A percentile compares a stretch with the other conserved stretches of the same genome.
phyloP scores from a whole-genome alignment of 2,113 vertebrate genomes.

The Ahaetulla prasina region DNA sequence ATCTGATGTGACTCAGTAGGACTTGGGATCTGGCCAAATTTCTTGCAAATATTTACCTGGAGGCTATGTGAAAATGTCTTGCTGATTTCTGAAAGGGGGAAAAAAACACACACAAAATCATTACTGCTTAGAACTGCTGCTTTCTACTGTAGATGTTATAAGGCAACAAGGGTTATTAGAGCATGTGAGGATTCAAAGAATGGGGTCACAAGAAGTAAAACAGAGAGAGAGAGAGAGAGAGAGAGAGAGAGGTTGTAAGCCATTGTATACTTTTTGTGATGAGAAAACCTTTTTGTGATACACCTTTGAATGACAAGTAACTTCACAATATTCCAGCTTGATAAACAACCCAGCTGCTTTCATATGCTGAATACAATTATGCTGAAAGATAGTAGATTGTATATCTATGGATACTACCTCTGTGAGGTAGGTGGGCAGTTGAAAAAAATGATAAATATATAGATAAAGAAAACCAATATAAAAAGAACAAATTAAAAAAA shows the following conservation, averaged over 20 bases:
- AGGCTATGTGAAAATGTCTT: neutral
- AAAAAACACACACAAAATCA: neutral
- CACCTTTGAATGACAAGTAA: constrained; percentile 58
- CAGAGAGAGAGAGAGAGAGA: neutral
- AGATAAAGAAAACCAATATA: neutral
- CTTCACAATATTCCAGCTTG: constrained; percentile 52
- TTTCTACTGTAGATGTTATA: neutral
- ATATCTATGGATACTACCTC: constrained; percentile 45
- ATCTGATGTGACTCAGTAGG: neutral
- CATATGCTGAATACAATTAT: constrained; percentile 56
- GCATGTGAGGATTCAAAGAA: neutral
- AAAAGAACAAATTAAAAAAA: neutral
- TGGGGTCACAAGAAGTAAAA: neutral
- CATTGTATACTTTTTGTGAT: constrained; percentile 53
- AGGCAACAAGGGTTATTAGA: neutral
- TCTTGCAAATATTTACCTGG: neutral
- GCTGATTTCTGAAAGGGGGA: neutral
- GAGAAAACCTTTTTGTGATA: constrained; percentile 63
- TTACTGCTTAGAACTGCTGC: neutral
- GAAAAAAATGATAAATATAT: neutral
- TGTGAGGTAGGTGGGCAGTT: neutral
- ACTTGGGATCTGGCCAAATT: neutral
- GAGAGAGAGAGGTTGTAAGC: constrained; percentile 28
- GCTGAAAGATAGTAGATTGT: constrained; percentile 36
- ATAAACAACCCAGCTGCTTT: constrained; percentile 49